These are phyloP conservation scores for Microtus montanus DNA, from an alignment of 2,113 vertebrate genomes.

Conservation along the genomic window DNA sequence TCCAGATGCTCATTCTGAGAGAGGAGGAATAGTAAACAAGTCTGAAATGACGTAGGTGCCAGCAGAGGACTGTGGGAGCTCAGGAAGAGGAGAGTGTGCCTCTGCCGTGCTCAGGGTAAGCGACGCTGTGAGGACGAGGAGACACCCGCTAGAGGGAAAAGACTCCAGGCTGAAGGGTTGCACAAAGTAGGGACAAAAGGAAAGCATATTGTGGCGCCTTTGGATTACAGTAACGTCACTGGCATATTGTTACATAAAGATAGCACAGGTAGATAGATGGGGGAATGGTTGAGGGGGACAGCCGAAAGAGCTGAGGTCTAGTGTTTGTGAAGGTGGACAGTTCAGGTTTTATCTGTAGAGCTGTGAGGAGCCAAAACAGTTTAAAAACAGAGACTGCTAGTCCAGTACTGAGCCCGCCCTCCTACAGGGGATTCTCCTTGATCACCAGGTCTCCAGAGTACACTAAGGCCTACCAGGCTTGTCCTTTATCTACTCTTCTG, in stretches of 20 bases:
- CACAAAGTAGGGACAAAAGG: not conserved
- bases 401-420: not conserved
- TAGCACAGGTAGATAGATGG: not conserved
- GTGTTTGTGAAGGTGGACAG: not conserved
- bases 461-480: not conserved
- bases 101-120: not conserved
- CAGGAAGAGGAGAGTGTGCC: not conserved
- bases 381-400: not conserved
- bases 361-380: not conserved
- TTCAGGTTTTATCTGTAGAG: constrained; percentile 21
- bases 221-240: not conserved
- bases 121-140: not conserved
- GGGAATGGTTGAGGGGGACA: not conserved
- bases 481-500: not conserved
- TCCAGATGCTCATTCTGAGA: constrained; percentile 23
- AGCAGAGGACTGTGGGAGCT: not conserved
- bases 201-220: not conserved
- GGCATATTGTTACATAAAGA: not conserved
- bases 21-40: not conserved
- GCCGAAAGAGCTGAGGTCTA: constrained; percentile 16
- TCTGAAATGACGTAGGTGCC: not conserved
- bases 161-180: constrained; percentile 12
- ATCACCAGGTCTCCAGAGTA: not conserved
- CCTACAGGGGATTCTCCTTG: not conserved
- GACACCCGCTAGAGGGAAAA: not conserved